Percentiles rank a stretch among this genome's conserved stretches.
Conservation (phyloP, 2,888 invertebrate genomes). For the Drosophila phalerata region DNA sequence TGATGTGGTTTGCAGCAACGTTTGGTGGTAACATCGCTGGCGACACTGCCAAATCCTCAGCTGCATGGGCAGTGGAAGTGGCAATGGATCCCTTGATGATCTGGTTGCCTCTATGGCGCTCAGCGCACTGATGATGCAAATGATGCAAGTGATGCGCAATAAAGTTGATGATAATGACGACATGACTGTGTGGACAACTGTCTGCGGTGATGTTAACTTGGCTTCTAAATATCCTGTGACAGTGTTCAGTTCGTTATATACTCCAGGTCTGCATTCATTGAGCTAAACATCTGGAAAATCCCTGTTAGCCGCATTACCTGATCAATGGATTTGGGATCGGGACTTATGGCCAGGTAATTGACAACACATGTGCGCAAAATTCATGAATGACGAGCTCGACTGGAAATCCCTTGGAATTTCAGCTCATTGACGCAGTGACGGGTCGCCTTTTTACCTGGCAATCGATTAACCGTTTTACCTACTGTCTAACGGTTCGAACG, state of each 20-base stretch:
- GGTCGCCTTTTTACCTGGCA: slow-evolving; percentile 21
- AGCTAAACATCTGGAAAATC: slow-evolving; percentile 53
- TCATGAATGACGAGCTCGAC: slow-evolving; percentile 60
- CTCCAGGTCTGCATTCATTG: slow-evolving; percentile 51
- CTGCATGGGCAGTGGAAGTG: slow-evolving; percentile 25
- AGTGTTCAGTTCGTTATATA: slow-evolving; percentile 48
- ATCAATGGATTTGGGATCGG: neutral
- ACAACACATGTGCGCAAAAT: slow-evolving; percentile 65
- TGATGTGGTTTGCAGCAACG: slow-evolving; percentile 20
- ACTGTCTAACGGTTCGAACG: slow-evolving; percentile 7
- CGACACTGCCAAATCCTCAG: slow-evolving; percentile 57
- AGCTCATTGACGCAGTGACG: slow-evolving; percentile 54
- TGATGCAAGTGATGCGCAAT: slow-evolving; percentile 7
- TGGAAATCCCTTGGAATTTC: slow-evolving; percentile 72
- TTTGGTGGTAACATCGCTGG: slow-evolving; percentile 59
- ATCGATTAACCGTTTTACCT: slow-evolving; percentile 1
- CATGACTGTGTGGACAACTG: slow-evolving; percentile 21
- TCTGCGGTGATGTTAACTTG: slow-evolving; percentile 33
- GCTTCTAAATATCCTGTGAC: slow-evolving; percentile 55
- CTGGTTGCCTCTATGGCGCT: slow-evolving; percentile 31
- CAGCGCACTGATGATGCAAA: slow-evolving; percentile 39
- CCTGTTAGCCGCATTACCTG: slow-evolving; percentile 23
- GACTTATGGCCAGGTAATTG: slow-evolving; percentile 53
- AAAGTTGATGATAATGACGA: neutral
- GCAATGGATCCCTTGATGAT: slow-evolving; percentile 6